Percentiles rank a stretch among this genome's conserved stretches.
Evolutionary conservation across 2,113 vertebrate species (phyloP).

Genomic region (Pseudopodoces humilis): DNA sequence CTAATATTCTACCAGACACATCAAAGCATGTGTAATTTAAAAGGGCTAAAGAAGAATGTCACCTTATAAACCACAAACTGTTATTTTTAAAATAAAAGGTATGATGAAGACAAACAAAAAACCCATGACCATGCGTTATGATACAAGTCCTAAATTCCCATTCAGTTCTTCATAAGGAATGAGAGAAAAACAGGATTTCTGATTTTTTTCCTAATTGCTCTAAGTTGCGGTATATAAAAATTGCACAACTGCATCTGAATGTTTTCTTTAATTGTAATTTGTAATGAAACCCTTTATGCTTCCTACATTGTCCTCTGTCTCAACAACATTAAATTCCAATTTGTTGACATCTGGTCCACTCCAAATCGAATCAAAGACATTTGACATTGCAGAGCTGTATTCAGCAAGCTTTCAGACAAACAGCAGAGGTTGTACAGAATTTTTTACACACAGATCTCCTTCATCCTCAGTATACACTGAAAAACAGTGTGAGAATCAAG

Average conservation of each 20-base stretch:
- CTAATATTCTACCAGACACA: background rate
- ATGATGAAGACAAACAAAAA: background rate
- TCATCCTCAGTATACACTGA: background rate
- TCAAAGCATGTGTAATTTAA: background rate
- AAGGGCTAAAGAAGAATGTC: background rate
- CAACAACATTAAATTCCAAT: slow-evolving; percentile 66
- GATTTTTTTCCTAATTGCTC: background rate
- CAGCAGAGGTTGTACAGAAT: slow-evolving; percentile 21
- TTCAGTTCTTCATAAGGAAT: background rate
- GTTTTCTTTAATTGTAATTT: slow-evolving; percentile 65
- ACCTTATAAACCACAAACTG: background rate
- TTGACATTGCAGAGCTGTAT: slow-evolving; percentile 51
- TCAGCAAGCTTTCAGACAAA: slow-evolving; percentile 22
- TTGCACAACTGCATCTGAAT: slow-evolving; percentile 38
- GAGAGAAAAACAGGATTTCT: background rate
- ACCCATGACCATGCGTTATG: accelerated
- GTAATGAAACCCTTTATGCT: slow-evolving; percentile 58
- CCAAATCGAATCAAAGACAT: slow-evolving; percentile 68
- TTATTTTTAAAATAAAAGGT: background rate
- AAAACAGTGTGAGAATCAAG: background rate
- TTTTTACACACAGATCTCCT: background rate
- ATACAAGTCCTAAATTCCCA: background rate
- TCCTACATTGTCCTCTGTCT: slow-evolving; percentile 64
- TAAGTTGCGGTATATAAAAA: slow-evolving; percentile 24
- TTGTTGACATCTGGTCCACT: slow-evolving; percentile 65